phyloP scores from a whole-genome alignment of 2,113 vertebrate species.

The Edolisoma coerulescens region DNA sequence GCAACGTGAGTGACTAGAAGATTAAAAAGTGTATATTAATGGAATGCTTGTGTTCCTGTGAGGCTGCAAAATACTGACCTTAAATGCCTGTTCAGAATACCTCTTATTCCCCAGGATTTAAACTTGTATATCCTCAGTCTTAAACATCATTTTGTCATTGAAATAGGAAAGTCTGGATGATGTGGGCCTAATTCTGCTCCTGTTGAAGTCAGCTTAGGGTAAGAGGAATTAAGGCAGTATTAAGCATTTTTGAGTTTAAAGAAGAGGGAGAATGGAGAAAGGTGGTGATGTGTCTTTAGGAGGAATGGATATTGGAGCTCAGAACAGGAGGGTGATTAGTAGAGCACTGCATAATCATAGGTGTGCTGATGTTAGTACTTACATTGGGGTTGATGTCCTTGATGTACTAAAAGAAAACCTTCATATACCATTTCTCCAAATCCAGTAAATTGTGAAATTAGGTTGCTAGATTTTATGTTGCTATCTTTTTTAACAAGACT shows the following conservation, averaged over 20 bases:
- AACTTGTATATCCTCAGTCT: not conserved
- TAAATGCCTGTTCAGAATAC: not conserved
- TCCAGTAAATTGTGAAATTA: not conserved
- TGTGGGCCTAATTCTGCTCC: not conserved
- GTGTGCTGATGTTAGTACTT: not conserved
- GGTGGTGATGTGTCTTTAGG: not conserved
- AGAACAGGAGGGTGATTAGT: not conserved
- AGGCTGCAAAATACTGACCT: not conserved
- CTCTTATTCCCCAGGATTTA: not conserved
- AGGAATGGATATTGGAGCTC: not conserved
- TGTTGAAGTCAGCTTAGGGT: not conserved
- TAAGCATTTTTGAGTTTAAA: not conserved
- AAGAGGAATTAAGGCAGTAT: not conserved
- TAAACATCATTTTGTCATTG: not conserved
- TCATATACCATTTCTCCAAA: not conserved
- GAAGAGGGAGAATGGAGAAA: not conserved
- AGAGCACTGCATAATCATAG: not conserved
- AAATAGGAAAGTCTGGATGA: not conserved
- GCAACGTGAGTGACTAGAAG: not conserved
- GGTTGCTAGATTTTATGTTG: not conserved
- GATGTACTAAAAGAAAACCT: not conserved
- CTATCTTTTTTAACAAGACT: not conserved
- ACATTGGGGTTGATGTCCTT: not conserved
- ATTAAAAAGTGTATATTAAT: not conserved
- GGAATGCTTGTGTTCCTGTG: not conserved